Conservation (phyloP, 1,140 invertebrate species). For the Rhopalosiphum padi region DNA sequence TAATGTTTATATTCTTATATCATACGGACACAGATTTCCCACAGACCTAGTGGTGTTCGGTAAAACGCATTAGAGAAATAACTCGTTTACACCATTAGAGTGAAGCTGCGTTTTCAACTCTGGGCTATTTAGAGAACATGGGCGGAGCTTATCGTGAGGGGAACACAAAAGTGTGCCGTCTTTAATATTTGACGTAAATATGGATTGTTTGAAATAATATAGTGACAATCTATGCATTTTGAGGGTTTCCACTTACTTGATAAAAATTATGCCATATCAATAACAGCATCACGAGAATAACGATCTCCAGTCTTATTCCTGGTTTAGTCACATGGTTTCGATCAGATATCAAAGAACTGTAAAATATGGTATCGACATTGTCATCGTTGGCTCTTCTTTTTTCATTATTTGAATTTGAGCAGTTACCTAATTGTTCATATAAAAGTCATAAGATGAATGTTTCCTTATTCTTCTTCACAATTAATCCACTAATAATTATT, state of each 20-base stretch:
- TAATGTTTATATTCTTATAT: neutral
- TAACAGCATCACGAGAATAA: conserved; percentile 28
- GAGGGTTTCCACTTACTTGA: conserved; percentile 33
- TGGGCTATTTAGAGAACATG: conserved; percentile 53
- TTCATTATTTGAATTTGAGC: conserved; percentile 30
- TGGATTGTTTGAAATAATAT: conserved; percentile 24
- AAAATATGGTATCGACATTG: neutral
- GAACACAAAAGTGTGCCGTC: neutral
- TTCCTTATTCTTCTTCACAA: neutral
- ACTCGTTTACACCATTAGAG: neutral
- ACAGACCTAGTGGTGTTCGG: neutral
- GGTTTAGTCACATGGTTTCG: conserved; percentile 23
- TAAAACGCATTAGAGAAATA: conserved; percentile 38
- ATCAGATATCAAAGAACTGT: conserved; percentile 45
- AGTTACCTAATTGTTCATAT: conserved; percentile 26
- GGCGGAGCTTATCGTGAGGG: conserved; percentile 46
- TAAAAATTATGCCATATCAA: conserved; percentile 41
- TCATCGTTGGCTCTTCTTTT: conserved; percentile 27
- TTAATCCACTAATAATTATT: neutral
- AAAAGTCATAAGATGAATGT: neutral
- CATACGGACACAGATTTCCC: neutral
- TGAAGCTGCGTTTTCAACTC: neutral
- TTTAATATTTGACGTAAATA: neutral
- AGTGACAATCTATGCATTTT: neutral
- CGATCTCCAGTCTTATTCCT: neutral